Base-by-base conservation (phyloP, 1,140 invertebrate genomes). In the Harlomillsia oculata region DNA sequence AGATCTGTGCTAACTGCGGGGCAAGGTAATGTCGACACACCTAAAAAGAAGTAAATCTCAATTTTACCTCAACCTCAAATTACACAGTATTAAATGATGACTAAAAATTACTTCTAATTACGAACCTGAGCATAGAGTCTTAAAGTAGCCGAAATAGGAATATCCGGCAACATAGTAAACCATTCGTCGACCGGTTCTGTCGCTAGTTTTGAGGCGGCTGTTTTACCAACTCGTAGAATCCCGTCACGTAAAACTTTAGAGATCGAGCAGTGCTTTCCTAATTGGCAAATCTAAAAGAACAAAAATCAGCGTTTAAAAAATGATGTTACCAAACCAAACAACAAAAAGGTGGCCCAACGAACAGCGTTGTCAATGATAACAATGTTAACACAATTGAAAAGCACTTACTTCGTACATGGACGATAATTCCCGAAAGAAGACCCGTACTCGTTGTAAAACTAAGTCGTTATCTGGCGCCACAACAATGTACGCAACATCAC, bases 401-500 rank as follows among this genome's bases (percentile, higher is more conserved):
- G 11, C n/a, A 50, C 70, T 70, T 64, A 84, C 82, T 76, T 97
- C 92, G 71, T 97, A 97, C 36, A 86, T 84, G 26, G 86, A 84
- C 50, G 87, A 91, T 0, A 97, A 74, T 71, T 97, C 93, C 49
- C 85, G 84, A 76, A 97, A 97, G 75, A 93, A 98, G 1, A 78
- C 78, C 59, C 82, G 81, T 1, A 90, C 82, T 67, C 83, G 82
- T 21, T 79, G 78, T 8, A 89, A 71, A 26, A 97, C 78, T 50
- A 81, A 83, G 46, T 93, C 89, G 68, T 83, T 88, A 67, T 98
- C 94, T 0, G 96, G 94, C 16, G 89, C 83, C 0, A 99, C 78
- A 5, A 97, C 89, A 28, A 97, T 78, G 69, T 98, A 99, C 4
- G 89, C 90, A 2, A 98, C 82, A 69, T 99, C 93, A 23, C 93